phyloP scores from a whole-genome alignment of 2,888 invertebrate species.

The Ryuthela nishihirai region DNA sequence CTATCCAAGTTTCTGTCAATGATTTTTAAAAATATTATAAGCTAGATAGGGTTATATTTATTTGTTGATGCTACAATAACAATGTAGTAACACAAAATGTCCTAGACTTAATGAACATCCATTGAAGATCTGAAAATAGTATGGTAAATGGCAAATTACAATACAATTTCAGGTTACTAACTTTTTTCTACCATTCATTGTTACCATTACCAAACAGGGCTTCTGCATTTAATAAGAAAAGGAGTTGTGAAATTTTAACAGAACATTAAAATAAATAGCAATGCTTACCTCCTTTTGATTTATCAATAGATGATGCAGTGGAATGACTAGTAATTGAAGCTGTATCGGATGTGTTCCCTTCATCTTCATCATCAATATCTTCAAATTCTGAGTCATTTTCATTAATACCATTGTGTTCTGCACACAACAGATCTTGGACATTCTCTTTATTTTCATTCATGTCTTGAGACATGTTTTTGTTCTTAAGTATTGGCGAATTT shows the following conservation, averaged over 20 bases:
- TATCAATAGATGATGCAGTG: conserved; percentile 45
- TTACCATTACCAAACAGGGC: too few relatives aligned
- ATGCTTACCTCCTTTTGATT: conserved; percentile 14
- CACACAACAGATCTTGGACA: too few relatives aligned
- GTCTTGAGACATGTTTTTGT: neutral
- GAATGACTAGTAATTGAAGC: conserved; percentile 50
- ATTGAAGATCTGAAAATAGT: too few relatives aligned
- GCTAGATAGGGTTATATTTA: too few relatives aligned
- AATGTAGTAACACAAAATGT: too few relatives aligned
- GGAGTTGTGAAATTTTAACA: neutral
- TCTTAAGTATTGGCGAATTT: neutral
- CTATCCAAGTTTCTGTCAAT: too few relatives aligned
- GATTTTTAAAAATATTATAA: too few relatives aligned
- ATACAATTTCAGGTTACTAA: too few relatives aligned
- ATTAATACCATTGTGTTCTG: conserved; percentile 3
- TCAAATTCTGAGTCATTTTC: conserved; percentile 45
- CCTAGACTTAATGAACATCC: too few relatives aligned
- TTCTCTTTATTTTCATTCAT: neutral
- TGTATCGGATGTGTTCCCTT: conserved; percentile 54
- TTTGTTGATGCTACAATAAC: too few relatives aligned
- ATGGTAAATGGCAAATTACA: too few relatives aligned
- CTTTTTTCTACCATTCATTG: too few relatives aligned
- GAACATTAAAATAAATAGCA: neutral
- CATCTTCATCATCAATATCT: conserved; percentile 51
- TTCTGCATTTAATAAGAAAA: neutral